Evolutionary conservation across 2,888 invertebrate species (phyloP).

Genomic region (Tachina grossa): DNA sequence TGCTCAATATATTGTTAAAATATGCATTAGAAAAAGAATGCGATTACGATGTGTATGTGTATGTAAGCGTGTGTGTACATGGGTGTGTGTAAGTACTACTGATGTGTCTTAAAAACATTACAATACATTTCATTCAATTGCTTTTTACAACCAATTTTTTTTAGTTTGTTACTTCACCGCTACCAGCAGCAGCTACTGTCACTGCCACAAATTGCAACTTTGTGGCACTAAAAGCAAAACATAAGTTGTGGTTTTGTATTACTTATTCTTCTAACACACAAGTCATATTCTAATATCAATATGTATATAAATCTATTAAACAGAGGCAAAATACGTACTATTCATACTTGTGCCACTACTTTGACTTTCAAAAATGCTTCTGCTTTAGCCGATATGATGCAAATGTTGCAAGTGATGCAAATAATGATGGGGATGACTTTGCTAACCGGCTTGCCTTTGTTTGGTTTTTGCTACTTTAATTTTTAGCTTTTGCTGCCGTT

Average conservation of each 20-base stretch:
- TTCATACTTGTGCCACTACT: conserved; percentile 52
- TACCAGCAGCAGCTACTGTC: conserved; percentile 46
- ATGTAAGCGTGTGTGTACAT: conserved; percentile 21
- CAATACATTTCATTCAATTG: conserved; percentile 56
- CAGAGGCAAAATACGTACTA: conserved; percentile 55
- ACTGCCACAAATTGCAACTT: conserved; percentile 64
- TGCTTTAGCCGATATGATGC: conserved; percentile 32
- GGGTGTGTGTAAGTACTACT: conserved; percentile 6
- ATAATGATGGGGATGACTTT: conserved; percentile 66
- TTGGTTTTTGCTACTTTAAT: conserved; percentile 49
- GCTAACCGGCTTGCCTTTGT: conserved; percentile 69
- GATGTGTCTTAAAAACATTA: conserved; percentile 42
- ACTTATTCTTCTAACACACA: conserved; percentile 25
- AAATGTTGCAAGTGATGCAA: no score
- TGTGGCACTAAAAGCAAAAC: conserved; percentile 51
- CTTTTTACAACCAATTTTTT: conserved; percentile 49
- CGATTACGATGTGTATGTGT: conserved; percentile 12
- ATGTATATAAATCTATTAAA: conserved; percentile 61
- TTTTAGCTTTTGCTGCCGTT: conserved; percentile 43
- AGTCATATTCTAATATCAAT: conserved; percentile 61
- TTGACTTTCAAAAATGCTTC: conserved; percentile 33
- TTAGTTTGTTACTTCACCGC: conserved; percentile 17
- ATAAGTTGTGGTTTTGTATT: conserved; percentile 53
- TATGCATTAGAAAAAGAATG: conserved; percentile 25
- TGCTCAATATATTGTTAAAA: conserved; percentile 26